phyloP scores from a whole-genome alignment of 2,797 vertebrate genomes.

The Myotis planiceps region DNA sequence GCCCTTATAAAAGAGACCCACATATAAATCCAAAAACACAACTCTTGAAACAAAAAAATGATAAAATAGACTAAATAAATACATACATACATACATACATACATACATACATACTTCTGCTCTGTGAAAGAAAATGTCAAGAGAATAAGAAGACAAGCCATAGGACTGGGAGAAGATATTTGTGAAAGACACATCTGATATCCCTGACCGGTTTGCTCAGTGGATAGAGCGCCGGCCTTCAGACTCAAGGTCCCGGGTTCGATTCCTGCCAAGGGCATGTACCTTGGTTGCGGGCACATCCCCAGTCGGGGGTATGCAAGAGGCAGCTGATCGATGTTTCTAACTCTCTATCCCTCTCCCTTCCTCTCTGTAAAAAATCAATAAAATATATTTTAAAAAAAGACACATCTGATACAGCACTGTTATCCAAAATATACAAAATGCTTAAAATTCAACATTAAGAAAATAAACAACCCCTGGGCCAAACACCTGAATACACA shows the following conservation, averaged over 20 bases:
- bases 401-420: background rate
- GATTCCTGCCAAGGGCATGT: too few species aligned
- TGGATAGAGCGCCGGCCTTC: too few species aligned
- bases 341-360: too few species aligned
- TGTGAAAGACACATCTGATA: background rate
- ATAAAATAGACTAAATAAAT: background rate
- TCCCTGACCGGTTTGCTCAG: too few species aligned
- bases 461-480: background rate
- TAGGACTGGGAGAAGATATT: background rate
- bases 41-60: background rate
- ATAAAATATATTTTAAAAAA: background rate
- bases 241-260: too few species aligned
- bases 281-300: too few species aligned
- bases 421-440: background rate
- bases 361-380: too few species aligned
- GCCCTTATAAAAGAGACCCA: background rate
- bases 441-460: background rate
- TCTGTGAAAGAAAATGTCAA: background rate
- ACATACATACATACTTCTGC: background rate
- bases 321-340: too few species aligned
- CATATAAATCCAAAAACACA: background rate
- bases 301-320: too few species aligned
- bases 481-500: background rate
- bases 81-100: background rate
- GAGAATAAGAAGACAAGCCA: background rate